Evolutionary conservation across 2,888 invertebrate species (phyloP).

Genomic region (Hyposoter didymator): DNA sequence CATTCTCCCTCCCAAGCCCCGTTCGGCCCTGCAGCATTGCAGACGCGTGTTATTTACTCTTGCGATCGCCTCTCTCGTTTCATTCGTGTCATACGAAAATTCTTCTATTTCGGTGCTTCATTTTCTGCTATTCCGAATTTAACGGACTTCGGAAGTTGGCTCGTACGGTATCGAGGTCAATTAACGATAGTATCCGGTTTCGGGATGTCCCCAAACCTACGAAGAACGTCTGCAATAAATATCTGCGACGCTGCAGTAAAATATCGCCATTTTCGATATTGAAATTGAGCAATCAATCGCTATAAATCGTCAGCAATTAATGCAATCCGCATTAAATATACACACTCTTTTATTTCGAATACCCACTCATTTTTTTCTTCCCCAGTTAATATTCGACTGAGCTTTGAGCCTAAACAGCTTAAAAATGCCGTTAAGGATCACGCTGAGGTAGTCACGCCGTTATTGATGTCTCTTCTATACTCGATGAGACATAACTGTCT

Average conservation of each 20-base stretch:
- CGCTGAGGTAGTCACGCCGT: not conserved
- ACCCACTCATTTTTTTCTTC: not conserved
- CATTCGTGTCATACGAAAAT: slow-evolving; percentile 65
- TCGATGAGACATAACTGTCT: slow-evolving; percentile 26
- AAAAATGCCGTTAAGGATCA: slow-evolving; percentile 13
- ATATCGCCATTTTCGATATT: not conserved
- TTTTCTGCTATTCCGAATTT: slow-evolving; percentile 1
- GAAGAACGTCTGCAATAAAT: not conserved
- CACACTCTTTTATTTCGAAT: not conserved
- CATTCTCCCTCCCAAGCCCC: slow-evolving; percentile 39
- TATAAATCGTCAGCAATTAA: not conserved
- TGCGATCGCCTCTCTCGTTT: slow-evolving; percentile 48
- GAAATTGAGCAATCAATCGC: slow-evolving; percentile 3
- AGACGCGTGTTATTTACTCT: slow-evolving; percentile 38
- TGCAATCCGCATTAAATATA: not conserved
- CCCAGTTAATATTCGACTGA: not conserved
- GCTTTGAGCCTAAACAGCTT: not conserved
- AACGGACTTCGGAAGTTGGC: slow-evolving; percentile 30
- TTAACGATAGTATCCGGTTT: slow-evolving; percentile 69
- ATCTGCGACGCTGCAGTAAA: not conserved
- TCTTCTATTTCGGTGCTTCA: slow-evolving; percentile 70
- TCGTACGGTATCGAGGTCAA: slow-evolving; percentile 26
- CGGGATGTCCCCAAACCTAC: slow-evolving; percentile 53
- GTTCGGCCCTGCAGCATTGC: slow-evolving; percentile 34
- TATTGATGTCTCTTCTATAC: slow-evolving; percentile 20